Percentiles rank a stretch among this genome's conserved stretches.
phyloP scores from a whole-genome alignment of 2,888 invertebrate genomes.

The Andrena bicolor region DNA sequence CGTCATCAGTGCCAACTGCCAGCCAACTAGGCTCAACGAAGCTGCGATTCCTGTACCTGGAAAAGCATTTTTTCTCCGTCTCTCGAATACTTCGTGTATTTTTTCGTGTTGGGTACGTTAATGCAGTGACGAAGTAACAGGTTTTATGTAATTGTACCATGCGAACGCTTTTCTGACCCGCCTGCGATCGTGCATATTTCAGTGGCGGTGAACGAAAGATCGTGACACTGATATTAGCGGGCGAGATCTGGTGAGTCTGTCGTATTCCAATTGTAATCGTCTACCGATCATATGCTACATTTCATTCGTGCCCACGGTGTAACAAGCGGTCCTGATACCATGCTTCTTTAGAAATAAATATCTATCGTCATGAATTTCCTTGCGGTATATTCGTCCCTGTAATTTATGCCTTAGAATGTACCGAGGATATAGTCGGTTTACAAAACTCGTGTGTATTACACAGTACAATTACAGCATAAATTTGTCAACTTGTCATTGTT shows the following conservation, averaged over 20 bases:
- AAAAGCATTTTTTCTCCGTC: conserved; percentile 76
- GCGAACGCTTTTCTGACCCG: conserved; percentile 49
- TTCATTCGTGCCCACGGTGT: conserved; percentile 7
- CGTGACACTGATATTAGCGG: conserved; percentile 63
- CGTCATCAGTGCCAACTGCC: conserved; percentile 84
- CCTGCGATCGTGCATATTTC: conserved; percentile 28
- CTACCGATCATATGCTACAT: conserved; percentile 51
- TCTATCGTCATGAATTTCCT: neutral
- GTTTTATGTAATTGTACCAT: conserved; percentile 37
- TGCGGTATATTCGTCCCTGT: conserved; percentile 6
- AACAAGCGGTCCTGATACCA: conserved; percentile 12
- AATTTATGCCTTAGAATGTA: conserved; percentile 6
- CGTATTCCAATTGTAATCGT: conserved; percentile 43
- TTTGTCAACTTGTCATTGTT: conserved; percentile 73
- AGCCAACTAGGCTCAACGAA: conserved; percentile 77
- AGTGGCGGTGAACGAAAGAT: conserved; percentile 58
- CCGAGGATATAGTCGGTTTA: conserved; percentile 27
- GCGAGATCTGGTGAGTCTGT: conserved; percentile 59
- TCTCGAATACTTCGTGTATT: conserved; percentile 68
- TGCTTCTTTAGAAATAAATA: conserved; percentile 10
- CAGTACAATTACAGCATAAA: conserved; percentile 41
- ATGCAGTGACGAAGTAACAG: conserved; percentile 36
- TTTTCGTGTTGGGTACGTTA: conserved; percentile 76
- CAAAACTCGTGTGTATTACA: conserved; percentile 22
- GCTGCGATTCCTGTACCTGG: conserved; percentile 76